Conservation (phyloP, 2,113 vertebrate genomes). For the Gallinago media region DNA sequence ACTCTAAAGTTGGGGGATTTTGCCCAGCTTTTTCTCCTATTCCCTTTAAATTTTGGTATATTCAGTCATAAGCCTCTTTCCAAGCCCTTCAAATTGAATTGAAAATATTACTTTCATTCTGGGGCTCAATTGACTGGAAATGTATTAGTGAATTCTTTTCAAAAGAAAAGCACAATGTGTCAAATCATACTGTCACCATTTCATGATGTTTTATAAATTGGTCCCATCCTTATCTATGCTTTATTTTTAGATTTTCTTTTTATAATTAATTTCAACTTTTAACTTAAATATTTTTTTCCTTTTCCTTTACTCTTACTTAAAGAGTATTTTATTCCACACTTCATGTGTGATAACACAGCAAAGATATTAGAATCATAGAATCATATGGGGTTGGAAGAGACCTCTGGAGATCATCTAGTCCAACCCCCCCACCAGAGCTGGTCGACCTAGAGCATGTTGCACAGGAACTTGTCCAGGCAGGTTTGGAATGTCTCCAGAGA, state of each 20-base stretch:
- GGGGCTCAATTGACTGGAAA: neutral
- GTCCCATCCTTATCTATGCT: neutral
- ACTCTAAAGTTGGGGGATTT: neutral
- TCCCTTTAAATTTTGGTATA: neutral
- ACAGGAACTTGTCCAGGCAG: no score
- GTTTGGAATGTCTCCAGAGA: no score
- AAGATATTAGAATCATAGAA: neutral
- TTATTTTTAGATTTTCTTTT: neutral
- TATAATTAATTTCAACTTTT: neutral
- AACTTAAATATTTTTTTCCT: neutral
- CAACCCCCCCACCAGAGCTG: no score
- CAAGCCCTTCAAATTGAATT: neutral
- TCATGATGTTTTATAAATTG: neutral
- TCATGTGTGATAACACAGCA: neutral
- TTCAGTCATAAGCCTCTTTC: neutral
- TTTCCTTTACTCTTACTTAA: neutral
- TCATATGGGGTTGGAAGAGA: no score
- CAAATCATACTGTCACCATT: neutral
- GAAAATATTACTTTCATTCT: neutral
- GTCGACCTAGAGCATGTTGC: no score
- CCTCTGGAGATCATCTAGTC: no score
- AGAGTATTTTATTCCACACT: neutral
- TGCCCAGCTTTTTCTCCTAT: neutral
- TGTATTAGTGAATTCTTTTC: neutral
- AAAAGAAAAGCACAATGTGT: neutral